Evolutionary conservation across 2,888 invertebrate species (phyloP).

Genomic region (Caenorhabditis sinica): DNA sequence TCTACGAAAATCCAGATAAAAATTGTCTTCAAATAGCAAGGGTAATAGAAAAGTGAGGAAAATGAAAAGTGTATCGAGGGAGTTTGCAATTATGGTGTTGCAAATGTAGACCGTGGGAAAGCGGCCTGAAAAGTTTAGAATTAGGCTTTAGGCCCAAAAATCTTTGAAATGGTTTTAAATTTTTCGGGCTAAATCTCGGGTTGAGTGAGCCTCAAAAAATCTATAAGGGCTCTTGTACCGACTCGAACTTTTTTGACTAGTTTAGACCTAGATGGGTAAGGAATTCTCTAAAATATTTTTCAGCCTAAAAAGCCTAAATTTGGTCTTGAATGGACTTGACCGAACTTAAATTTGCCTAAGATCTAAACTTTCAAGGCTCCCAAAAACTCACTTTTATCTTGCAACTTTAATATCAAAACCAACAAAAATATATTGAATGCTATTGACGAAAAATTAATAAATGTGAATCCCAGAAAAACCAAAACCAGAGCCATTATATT

Average conservation of each 20-base stretch:
- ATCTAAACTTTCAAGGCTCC: too few relatives aligned
- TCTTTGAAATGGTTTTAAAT: too few relatives aligned
- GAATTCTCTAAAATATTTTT: too few relatives aligned
- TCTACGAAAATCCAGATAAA: conserved; percentile 17
- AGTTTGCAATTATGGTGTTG: conserved; percentile 40
- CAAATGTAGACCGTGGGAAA: conserved; percentile 46
- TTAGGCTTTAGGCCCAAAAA: too few relatives aligned
- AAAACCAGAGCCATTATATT: conserved; percentile 20
- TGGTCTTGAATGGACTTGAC: too few relatives aligned
- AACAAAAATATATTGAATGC: conserved; percentile 40
- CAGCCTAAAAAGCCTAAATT: too few relatives aligned
- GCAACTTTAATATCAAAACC: conserved; percentile 11
- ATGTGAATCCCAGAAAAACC: conserved; percentile 25
- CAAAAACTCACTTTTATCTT: conserved; percentile 39
- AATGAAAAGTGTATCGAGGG: conserved; percentile 21
- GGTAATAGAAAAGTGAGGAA: conserved; percentile 43
- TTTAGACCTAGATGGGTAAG: too few relatives aligned
- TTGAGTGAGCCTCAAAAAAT: too few relatives aligned
- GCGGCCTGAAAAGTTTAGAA: conserved; percentile 12
- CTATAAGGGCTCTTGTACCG: too few relatives aligned
- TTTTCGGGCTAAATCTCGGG: too few relatives aligned
- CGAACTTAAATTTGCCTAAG: too few relatives aligned
- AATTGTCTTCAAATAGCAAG: conserved; percentile 22
- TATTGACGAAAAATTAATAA: conserved; percentile 27
- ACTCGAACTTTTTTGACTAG: too few relatives aligned